phyloP scores from a whole-genome alignment of 2,797 vertebrate genomes.

The Xiphorhynchus erythropygius region DNA sequence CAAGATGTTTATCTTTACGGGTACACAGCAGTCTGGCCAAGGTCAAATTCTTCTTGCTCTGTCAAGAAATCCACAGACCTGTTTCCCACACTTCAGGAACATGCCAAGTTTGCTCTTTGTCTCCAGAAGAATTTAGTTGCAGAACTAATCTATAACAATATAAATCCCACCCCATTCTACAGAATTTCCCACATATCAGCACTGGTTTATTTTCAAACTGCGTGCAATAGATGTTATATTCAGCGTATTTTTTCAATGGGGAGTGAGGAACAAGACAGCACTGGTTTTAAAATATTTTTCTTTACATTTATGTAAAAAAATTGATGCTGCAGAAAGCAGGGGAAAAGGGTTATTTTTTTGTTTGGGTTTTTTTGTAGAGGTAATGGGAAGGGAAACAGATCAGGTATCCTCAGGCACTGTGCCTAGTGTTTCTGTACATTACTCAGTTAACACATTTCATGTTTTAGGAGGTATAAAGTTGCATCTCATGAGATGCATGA shows the following conservation, averaged over 20 bases:
- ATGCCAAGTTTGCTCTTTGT: not conserved
- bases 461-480: not conserved
- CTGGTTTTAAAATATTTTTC: not conserved
- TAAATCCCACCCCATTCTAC: not conserved
- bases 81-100: too few relatives aligned
- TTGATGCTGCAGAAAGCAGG: not conserved
- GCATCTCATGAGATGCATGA: not conserved
- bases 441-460: not conserved
- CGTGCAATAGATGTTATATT: not conserved
- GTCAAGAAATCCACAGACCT: too few relatives aligned
- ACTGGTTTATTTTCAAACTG: not conserved
- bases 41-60: too few relatives aligned
- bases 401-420: not conserved
- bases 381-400: not conserved
- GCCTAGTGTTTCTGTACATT: not conserved
- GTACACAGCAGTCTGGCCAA: too few relatives aligned
- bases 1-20: too few relatives aligned
- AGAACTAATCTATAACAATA: not conserved
- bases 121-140: not conserved
- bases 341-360: not conserved
- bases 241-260: fast-evolving
- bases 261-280: not conserved
- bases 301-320: not conserved
- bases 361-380: not conserved
- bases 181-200: not conserved